Base-by-base conservation (phyloP, 1,140 invertebrate species). In the Ruditapes philippinarum region DNA sequence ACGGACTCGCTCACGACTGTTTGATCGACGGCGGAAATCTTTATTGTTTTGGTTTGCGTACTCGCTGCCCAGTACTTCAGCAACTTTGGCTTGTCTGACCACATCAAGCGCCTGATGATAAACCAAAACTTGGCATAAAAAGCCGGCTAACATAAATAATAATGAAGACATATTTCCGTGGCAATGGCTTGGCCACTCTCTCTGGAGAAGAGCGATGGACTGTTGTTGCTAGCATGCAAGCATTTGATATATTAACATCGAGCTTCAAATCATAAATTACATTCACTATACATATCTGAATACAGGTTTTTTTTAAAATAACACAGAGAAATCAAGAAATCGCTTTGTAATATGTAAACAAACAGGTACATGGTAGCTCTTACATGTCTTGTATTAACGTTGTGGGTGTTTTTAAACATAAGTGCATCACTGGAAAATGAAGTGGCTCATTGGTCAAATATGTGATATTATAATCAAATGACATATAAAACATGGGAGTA, bases 11-110 rank as follows among this genome's bases (percentile, higher is more conserved):
- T 96, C 96, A 90, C 95, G 95, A 95, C 95, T 95, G 90, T 92
- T 93, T 74, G 95, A 95, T 92, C 96, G 94, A 94, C 95, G 96
- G 88, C 96, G 95, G 54, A 70, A 87, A 80, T 90, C 83, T 96
- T 93, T 93, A 70, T 89, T 84, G 84, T 92, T 90, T 82, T 93
- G 90, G 87, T 93, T 93, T 88, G 86, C 88, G 91, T 93, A 93
- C 65, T 95, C 94, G 89, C 84, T 91, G 57, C 95, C 93, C 89
- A 98, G 95, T 90, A 98, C 96, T 94, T 97, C 97, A 73, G 97
- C 97, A 85, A 98, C 97, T 95, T 98, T 98, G 40, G 98, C 97
- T 96, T 98, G 98, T 96, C 98, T 98, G 89, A 98, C 98, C 92
- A 98, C 97, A 96, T 98, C 98, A 95, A 98, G 96, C 85, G 98